Base-by-base conservation (phyloP, 2,797 vertebrate species). In the Phrynocephalus forsythii region DNA sequence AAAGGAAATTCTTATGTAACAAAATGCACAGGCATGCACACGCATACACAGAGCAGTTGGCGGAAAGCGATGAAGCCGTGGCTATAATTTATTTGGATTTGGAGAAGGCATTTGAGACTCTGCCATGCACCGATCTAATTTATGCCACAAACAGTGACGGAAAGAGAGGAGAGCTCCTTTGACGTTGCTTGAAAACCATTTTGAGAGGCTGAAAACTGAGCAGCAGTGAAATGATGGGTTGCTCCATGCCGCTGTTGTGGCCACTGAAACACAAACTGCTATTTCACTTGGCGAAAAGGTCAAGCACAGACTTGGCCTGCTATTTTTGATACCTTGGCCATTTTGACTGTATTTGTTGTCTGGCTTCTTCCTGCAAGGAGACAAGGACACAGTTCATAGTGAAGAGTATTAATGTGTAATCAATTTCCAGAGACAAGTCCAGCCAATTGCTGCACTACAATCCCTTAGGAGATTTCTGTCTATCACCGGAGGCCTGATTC, bases 1-100 rank as follows among this genome's bases (percentile, higher is more conserved):
- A 93, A 56, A 93, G 87, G 91, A 93, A 93, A 92, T 84, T 87
- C 90, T 92, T 75, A 90, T 80, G 83, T 90, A 86, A 91, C 86
- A 88, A 63, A 93, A 90, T 84, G 79, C 16, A 86, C 63, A 91
- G 0, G 84, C 20, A n/a, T 68, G 18, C 30, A 1, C 3, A 8
- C 38, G 24, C 33, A 48, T 20, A 11, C 44, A 50, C 75, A 33
- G 10, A 1, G 3, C 71, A 89, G 89, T 88, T 89, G 89, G 83
- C 90, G 92, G 90, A 93, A 91, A 91, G 90, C 0, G 72, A 67
- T 84, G 78, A 90, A 93, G 24, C 63, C 50, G 76, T 1, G 85
- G 76, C n/a, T 86, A 67, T 89, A 91, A 69, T 22, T 20, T 33
- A 86, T 81, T 88, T 82, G 93, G 80, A 63, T 91, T 89, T 78